These are phyloP conservation scores for Pogonus chalceus DNA, from an alignment of 1,140 invertebrate species.

Conservation along the genomic window DNA sequence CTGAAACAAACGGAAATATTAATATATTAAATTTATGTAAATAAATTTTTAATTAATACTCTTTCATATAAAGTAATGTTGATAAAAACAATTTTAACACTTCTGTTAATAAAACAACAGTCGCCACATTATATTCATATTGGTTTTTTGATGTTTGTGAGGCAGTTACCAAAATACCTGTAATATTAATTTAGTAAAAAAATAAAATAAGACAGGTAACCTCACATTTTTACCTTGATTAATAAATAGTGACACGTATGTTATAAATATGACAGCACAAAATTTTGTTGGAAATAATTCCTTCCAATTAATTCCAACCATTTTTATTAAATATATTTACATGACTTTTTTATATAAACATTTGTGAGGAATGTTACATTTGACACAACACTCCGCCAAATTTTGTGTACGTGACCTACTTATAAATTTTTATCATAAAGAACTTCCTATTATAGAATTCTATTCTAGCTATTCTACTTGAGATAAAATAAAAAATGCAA, in stretches of 20 bases:
- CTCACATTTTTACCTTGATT: conserved; percentile 55
- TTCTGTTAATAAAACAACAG: conserved; percentile 83
- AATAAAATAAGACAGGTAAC: not conserved
- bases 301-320: conserved; percentile 39
- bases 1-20: conserved; percentile 33
- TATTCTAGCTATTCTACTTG: not conserved
- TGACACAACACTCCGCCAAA: conserved; percentile 5
- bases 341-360: not conserved
- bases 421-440: not conserved
- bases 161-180: conserved; percentile 83
- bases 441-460: not conserved
- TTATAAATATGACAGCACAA: conserved; percentile 66
- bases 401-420: not conserved
- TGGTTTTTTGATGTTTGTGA: conserved; percentile 70
- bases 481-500: conserved; percentile 2
- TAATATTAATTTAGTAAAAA: not conserved
- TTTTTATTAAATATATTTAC: not conserved
- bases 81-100: conserved; percentile 73
- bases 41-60: conserved; percentile 43
- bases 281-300: conserved; percentile 74
- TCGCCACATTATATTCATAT: conserved; percentile 81
- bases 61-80: conserved; percentile 55
- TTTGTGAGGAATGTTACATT: not conserved
- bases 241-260: conserved; percentile 73
- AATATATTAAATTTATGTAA: not conserved